These are phyloP conservation scores for Suncus etruscus DNA, from an alignment of 2,113 vertebrate species.

Conservation along the genomic window DNA sequence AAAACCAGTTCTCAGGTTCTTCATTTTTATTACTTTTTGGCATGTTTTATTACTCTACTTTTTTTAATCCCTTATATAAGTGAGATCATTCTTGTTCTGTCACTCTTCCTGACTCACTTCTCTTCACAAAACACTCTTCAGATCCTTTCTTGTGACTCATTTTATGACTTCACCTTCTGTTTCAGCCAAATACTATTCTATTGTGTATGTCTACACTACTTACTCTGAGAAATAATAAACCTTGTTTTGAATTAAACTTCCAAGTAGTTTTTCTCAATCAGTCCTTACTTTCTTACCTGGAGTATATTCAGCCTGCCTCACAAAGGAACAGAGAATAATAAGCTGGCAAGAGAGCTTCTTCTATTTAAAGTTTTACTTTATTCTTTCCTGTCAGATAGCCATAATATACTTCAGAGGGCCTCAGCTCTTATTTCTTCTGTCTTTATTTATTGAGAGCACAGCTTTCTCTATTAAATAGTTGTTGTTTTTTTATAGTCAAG, in stretches of 20 bases:
- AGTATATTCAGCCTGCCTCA: background rate
- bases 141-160: too few species aligned
- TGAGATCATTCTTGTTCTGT: too few species aligned
- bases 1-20: too few species aligned
- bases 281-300: background rate
- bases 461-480: background rate
- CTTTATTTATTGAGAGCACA: background rate
- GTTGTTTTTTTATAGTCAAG: background rate
- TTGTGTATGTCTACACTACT: too few species aligned
- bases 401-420: background rate
- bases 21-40: too few species aligned
- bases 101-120: too few species aligned
- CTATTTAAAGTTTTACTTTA: background rate
- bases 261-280: background rate
- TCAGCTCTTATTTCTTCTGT: background rate
- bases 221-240: background rate
- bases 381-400: background rate
- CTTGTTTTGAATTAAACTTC: background rate
- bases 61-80: too few species aligned
- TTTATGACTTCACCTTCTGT: too few species aligned
- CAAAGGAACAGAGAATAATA: background rate
- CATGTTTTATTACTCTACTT: too few species aligned
- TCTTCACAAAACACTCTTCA: too few species aligned
- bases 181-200: too few species aligned
- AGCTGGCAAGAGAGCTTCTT: background rate